Evolutionary conservation across 2,888 invertebrate species (phyloP).

Genomic region (Neuroscelio doddi): DNA sequence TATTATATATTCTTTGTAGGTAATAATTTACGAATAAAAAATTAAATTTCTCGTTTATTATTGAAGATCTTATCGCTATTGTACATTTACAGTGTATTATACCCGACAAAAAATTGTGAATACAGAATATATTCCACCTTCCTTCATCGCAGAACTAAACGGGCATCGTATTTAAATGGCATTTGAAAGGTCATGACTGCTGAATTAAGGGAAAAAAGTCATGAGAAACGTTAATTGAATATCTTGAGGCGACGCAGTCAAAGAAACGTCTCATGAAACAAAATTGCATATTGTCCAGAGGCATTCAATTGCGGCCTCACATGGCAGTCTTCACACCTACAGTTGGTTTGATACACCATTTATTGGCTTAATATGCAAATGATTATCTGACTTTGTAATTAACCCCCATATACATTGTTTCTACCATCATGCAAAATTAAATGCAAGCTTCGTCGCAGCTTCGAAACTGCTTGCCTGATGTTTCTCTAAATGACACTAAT

Average conservation of each 20-base stretch:
- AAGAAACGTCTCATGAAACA: slow-evolving; percentile 25
- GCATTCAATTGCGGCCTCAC: slow-evolving; percentile 24
- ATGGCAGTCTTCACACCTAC: slow-evolving; percentile 41
- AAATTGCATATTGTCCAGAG: slow-evolving; percentile 40
- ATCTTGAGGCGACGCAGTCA: slow-evolving; percentile 32
- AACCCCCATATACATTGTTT: slow-evolving; percentile 36
- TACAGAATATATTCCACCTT: no score
- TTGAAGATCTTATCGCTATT: no score
- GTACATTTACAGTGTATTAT: no score
- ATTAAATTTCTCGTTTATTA: no score
- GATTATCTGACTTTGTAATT: slow-evolving; percentile 38
- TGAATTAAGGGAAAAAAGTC: slow-evolving; percentile 20
- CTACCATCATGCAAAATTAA: slow-evolving; percentile 11
- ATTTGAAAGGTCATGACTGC: slow-evolving; percentile 12
- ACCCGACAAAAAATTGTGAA: no score
- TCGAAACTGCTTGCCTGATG: slow-evolving; percentile 25
- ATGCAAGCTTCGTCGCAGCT: background rate
- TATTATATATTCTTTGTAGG: no score
- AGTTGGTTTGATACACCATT: slow-evolving; percentile 28
- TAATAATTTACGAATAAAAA: no score
- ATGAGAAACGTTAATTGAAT: slow-evolving; percentile 39
- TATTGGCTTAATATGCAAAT: slow-evolving; percentile 34
- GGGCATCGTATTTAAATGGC: no score
- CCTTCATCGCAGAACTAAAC: no score
- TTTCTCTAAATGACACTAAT: slow-evolving; percentile 35